phyloP scores from a whole-genome alignment of 2,888 invertebrate genomes.

The Sepiola atlantica region DNA sequence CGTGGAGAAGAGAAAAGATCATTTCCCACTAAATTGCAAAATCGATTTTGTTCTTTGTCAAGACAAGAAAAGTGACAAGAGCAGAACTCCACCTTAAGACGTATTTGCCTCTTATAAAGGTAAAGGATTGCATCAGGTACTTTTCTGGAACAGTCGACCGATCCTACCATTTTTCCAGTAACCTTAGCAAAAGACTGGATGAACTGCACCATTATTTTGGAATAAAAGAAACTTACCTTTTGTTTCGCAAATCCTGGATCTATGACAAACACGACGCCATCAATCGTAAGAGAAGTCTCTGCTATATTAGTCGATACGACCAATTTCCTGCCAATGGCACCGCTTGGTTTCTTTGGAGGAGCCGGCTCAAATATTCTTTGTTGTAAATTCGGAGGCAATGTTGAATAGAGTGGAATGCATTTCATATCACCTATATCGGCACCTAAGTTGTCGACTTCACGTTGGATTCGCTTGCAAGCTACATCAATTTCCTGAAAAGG shows the following conservation, averaged over 20 bases:
- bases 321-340: constrained; percentile 91
- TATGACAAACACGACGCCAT: constrained; percentile 99
- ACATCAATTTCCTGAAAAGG: constrained; percentile 92
- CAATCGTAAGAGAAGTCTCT: constrained; percentile 98
- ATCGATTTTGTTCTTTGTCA: too few species aligned
- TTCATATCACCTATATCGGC: constrained; percentile 97
- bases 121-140: too few species aligned
- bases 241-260: constrained; percentile 99
- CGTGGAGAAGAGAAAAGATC: too few species aligned
- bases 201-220: neutral
- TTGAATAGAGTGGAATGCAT: constrained; percentile 98
- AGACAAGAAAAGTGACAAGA: too few species aligned
- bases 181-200: neutral
- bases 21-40: too few species aligned
- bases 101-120: too few species aligned
- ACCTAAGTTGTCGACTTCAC: constrained; percentile 96
- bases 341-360: constrained; percentile 91
- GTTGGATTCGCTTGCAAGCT: constrained; percentile 96
- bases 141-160: too few species aligned
- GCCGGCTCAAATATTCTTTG: constrained; percentile 98
- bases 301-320: constrained; percentile 99
- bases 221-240: constrained; percentile 80
- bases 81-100: too few species aligned
- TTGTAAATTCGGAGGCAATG: constrained; percentile 96
- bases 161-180: neutral